Evolutionary conservation across 2,888 invertebrate species (phyloP), one percentile per base, ranked within the genome.

Genomic region (Drosophila flavopinicola): DNA sequence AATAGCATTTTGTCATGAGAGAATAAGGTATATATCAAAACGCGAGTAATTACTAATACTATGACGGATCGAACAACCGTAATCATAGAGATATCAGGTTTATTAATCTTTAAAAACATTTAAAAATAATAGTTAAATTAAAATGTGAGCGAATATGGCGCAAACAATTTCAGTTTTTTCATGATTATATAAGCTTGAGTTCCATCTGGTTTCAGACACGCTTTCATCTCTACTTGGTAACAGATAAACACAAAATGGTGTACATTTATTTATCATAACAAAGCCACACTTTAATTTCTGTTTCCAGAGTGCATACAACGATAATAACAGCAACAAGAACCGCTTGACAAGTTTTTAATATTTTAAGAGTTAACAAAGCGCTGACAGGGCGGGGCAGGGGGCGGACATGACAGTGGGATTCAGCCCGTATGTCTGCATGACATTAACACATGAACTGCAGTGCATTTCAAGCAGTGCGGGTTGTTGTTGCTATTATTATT

Each of bases 301-400:
- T 59, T 82, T 59, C 51, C 83, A 44, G 15, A 41, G 13, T 33
- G 60, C 42, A 42, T 11, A 35, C 29, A 37, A 6, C 9, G 47
- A 23, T 32, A 23, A 6, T 11, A 24, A 29, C 45, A 56, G 53
- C 49, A 66, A 47, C 51, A 57, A 57, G 68, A 56, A 41, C 45
- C 53, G 35, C 35, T 44, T 68, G 49, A 24, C 49, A 59, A 29
- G 38, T 61, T 72, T 84, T 77, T 76, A 79, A 84, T 76, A 72
- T 84, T 57, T 77, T 77, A 80, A 77, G 64, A 67, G 73, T 41
- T 60, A 67, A 75, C 66, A 77, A 59, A 56, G 25, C 53, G 32
- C 58, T 17, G 39, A 39, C 75, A 51, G 61, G 15, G n/a, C 3
- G 33, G 33, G 11, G 20, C 20, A 6, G 20, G 3, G 4, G 20